phyloP scores from a whole-genome alignment of 2,888 invertebrate genomes.

The Rotaria socialis region DNA sequence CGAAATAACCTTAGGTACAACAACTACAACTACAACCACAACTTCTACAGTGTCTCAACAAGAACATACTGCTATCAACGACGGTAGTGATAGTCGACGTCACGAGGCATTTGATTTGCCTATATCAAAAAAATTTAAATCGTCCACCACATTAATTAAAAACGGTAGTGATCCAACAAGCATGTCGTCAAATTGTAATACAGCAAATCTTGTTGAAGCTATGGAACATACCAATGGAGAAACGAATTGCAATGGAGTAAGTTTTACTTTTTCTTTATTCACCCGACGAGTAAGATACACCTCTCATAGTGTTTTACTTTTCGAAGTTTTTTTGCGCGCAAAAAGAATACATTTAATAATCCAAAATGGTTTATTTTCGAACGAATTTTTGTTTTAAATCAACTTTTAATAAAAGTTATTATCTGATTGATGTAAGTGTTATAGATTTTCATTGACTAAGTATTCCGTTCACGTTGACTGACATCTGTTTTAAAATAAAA shows the following conservation, averaged over 20 bases:
- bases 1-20: not conserved
- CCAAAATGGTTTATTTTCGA: constrained; percentile 1
- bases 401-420: not conserved
- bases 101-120: constrained; percentile 28
- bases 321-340: not conserved
- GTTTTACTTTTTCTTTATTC: not conserved
- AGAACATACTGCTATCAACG: not conserved
- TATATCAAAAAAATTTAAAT: constrained; percentile 8
- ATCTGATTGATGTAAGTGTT: not conserved
- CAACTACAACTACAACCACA: not conserved
- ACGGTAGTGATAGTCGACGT: not conserved
- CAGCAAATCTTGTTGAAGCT: not conserved
- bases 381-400: not conserved
- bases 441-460: not conserved
- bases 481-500: not conserved
- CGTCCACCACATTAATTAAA: not conserved
- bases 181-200: constrained; percentile 7
- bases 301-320: not conserved
- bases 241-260: not conserved
- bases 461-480: not conserved
- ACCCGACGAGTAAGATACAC: not conserved
- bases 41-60: not conserved
- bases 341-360: not conserved
- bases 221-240: constrained; percentile 4
- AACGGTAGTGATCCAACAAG: not conserved